Percentiles rank a stretch among this genome's conserved stretches.
Evolutionary conservation across 2,888 invertebrate genomes (phyloP).

Genomic region (Drosophila conformis): DNA sequence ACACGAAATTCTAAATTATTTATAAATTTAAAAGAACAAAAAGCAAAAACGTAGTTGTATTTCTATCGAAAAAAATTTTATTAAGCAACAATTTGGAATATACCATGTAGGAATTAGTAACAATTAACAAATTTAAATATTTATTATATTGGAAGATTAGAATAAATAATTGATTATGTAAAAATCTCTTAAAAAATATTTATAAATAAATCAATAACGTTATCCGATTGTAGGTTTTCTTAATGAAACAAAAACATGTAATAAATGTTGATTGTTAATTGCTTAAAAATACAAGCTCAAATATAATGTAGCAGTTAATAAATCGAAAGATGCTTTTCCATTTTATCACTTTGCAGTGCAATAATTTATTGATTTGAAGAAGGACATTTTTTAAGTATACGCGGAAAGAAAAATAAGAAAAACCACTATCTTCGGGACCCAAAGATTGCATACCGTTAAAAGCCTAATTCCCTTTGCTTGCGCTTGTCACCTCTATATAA

Average conservation of each 20-base stretch:
- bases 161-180: conserved; percentile 35
- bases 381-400: background rate
- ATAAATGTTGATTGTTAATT: conserved; percentile 58
- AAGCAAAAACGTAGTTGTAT: conserved; percentile 21
- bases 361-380: background rate
- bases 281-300: conserved; percentile 33
- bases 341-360: background rate
- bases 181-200: conserved; percentile 41
- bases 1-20: conserved; percentile 74
- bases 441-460: background rate
- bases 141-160: conserved; percentile 40
- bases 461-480: background rate
- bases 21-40: conserved; percentile 44
- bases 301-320: conserved; percentile 12
- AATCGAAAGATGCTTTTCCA: conserved; percentile 5
- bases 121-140: conserved; percentile 29
- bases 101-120: conserved; percentile 44
- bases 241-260: conserved; percentile 33
- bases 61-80: conserved; percentile 9
- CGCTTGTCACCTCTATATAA: background rate
- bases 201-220: conserved; percentile 33
- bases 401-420: background rate
- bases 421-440: background rate
- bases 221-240: conserved; percentile 50
- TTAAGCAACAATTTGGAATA: conserved; percentile 37